Percentiles rank a stretch among this genome's conserved stretches.
These are phyloP conservation scores for Pyrrhia umbra DNA, from an alignment of 2,888 invertebrate genomes.

Conservation along the genomic window DNA sequence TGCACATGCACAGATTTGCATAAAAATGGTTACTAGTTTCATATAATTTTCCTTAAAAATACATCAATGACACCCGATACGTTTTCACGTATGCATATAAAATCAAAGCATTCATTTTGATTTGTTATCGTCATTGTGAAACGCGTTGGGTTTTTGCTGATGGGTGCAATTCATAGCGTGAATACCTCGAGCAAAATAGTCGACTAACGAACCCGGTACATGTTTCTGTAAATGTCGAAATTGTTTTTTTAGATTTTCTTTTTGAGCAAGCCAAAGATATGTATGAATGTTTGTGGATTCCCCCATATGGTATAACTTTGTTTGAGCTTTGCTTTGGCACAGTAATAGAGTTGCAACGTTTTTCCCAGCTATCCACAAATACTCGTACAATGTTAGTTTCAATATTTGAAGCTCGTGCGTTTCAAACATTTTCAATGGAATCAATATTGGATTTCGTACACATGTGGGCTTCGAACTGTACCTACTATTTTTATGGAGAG, in stretches of 20 bases:
- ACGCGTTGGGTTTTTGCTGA: conserved; percentile 40
- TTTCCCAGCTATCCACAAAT: conserved; percentile 1
- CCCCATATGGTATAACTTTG: background rate
- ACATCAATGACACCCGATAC: conserved; percentile 5
- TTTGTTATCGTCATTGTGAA: conserved; percentile 40
- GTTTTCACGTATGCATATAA: conserved; percentile 8
- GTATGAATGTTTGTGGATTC: conserved; percentile 1
- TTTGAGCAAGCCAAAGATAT: conserved; percentile 24
- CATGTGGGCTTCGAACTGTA: conserved; percentile 10
- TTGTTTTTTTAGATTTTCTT: conserved; percentile 29
- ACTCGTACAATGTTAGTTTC: conserved; percentile 14
- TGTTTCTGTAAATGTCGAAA: conserved; percentile 49
- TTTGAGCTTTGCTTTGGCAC: conserved; percentile 11
- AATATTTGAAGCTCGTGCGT: conserved; percentile 24
- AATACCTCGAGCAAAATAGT: conserved; percentile 66
- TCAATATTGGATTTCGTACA: conserved; percentile 31
- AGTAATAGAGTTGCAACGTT: conserved; percentile 17
- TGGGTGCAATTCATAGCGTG: conserved; percentile 54
- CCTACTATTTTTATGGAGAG: background rate
- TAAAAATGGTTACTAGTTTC: background rate
- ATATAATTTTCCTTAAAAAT: conserved; percentile 15
- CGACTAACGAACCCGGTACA: conserved; percentile 69
- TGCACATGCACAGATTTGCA: conserved; percentile 1
- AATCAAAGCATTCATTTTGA: conserved; percentile 37
- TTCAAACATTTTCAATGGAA: conserved; percentile 14